A percentile compares a stretch with the other conserved stretches of the same genome.
These are phyloP conservation scores for Amiota minor DNA, from an alignment of 2,888 invertebrate species.

Conservation along the genomic window DNA sequence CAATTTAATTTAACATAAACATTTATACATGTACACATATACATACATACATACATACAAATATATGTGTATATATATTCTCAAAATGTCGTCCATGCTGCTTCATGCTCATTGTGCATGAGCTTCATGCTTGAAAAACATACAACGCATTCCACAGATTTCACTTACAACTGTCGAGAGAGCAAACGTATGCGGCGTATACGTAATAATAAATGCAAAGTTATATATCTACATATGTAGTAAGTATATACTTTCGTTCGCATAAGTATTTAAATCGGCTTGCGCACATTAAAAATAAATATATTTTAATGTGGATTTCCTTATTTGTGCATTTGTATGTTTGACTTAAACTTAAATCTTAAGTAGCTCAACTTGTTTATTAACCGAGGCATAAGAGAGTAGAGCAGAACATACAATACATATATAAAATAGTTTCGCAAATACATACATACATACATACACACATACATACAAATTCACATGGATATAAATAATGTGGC, in stretches of 20 bases:
- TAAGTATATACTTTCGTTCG: background rate
- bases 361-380: constrained; percentile 67
- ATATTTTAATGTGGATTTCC: constrained; percentile 6
- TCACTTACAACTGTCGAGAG: background rate
- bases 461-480: too few relatives aligned
- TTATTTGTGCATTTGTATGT: background rate
- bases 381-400: constrained; percentile 55
- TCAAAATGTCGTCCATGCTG: constrained; percentile 27
- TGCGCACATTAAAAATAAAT: constrained; percentile 18
- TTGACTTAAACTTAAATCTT: constrained; percentile 57
- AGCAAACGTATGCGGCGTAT: constrained; percentile 52
- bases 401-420: background rate
- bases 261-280: constrained; percentile 21
- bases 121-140: constrained; percentile 63
- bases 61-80: background rate
- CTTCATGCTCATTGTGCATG: constrained; percentile 56
- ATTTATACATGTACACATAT: constrained; percentile 50
- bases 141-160: constrained; percentile 37
- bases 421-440: too few relatives aligned
- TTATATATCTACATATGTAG: constrained; percentile 18
- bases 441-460: too few relatives aligned
- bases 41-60: background rate
- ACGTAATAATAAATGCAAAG: constrained; percentile 48
- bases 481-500: too few relatives aligned
- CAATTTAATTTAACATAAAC: constrained; percentile 65